Conservation (phyloP, 2,888 invertebrate genomes). For the Eristalis tenax region DNA sequence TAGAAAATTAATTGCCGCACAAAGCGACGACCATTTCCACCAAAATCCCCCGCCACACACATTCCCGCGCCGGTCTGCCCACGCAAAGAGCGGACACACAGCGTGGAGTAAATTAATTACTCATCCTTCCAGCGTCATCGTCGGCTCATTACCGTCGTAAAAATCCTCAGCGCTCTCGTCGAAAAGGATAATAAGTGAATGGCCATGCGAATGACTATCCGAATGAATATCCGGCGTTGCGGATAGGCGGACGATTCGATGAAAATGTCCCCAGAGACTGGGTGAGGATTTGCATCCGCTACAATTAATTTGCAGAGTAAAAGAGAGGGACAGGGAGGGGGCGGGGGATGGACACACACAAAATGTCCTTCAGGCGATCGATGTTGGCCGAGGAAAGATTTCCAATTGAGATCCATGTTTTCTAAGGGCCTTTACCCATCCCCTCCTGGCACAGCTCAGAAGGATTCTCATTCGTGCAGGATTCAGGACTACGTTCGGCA, state of each 20-base stretch:
- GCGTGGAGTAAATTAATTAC: constrained; percentile 42
- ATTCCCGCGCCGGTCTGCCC: too few species aligned
- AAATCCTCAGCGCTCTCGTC: neutral
- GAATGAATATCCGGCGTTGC: neutral
- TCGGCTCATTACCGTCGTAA: neutral
- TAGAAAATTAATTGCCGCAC: constrained; percentile 49
- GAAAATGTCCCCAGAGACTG: neutral
- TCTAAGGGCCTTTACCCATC: neutral
- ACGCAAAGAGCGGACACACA: constrained; percentile 4
- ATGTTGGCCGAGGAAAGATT: too few species aligned
- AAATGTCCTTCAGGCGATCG: too few species aligned
- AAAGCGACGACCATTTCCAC: constrained; percentile 15
- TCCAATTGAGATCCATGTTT: too few species aligned
- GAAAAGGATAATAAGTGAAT: constrained; percentile 39
- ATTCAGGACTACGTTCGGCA: too few species aligned
- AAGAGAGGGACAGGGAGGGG: too few species aligned
- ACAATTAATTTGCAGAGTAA: too few species aligned
- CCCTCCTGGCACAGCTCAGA: neutral
- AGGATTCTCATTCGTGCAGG: neutral
- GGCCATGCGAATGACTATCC: constrained; percentile 23
- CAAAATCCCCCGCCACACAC: neutral
- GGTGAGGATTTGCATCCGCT: neutral
- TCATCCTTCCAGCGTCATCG: neutral
- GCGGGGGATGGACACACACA: too few species aligned
- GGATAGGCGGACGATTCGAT: neutral